Conservation (phyloP, 1,140 invertebrate genomes). For the Watersipora subatra region DNA sequence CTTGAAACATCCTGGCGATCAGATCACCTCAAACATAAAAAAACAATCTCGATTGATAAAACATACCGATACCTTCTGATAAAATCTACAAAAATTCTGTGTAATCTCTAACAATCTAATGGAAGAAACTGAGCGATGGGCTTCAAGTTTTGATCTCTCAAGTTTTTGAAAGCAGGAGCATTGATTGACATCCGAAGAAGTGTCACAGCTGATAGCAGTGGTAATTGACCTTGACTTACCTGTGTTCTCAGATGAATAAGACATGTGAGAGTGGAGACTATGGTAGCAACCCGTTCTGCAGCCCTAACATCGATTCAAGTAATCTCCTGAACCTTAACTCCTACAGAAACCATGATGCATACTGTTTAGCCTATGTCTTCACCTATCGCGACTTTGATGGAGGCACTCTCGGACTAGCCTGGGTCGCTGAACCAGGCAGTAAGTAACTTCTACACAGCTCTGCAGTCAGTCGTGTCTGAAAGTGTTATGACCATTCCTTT, state of each 20-base stretch:
- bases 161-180: no score
- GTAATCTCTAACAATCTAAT: no score
- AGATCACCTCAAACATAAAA: no score
- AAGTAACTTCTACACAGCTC: constrained; percentile 47
- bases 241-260: constrained; percentile 46
- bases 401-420: constrained; percentile 88
- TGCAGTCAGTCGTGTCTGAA: not conserved
- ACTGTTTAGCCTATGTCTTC: constrained; percentile 96
- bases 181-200: no score
- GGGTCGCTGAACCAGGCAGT: constrained; percentile 67
- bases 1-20: no score
- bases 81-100: no score
- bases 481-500: not conserved
- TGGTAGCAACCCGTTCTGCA: constrained; percentile 72
- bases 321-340: constrained; percentile 98
- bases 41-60: no score
- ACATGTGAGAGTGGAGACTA: constrained; percentile 21
- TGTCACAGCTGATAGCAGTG: no score
- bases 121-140: no score
- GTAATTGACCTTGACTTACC: no score
- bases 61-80: no score
- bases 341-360: constrained; percentile 86
- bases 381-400: constrained; percentile 95
- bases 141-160: no score
- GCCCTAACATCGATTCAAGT: constrained; percentile 94